phyloP scores from a whole-genome alignment of 2,113 vertebrate genomes.

The Nothoprocta pentlandii region DNA sequence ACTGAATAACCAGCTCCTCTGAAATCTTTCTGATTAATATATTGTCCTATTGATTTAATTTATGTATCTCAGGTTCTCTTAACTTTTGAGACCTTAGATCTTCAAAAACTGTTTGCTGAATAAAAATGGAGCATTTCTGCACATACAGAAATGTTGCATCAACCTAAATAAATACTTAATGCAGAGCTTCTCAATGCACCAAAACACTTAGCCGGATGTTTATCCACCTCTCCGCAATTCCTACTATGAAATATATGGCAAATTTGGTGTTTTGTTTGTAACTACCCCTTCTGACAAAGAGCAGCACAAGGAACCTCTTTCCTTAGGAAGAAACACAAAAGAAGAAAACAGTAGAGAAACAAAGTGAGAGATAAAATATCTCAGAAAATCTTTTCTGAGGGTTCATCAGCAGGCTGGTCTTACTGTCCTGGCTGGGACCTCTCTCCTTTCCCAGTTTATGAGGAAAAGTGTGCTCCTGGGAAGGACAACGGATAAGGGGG shows the following conservation, averaged over 20 bases:
- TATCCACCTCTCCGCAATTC: background rate
- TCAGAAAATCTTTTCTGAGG: background rate
- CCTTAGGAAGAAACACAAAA: background rate
- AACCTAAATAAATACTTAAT: background rate
- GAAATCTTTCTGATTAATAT: background rate
- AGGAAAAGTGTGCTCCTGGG: background rate
- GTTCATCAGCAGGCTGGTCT: background rate
- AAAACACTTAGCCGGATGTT: background rate
- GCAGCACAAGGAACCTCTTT: background rate
- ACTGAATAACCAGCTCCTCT: background rate
- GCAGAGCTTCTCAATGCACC: background rate
- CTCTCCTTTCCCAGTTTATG: fast-evolving
- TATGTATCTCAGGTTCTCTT: background rate
- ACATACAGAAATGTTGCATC: background rate
- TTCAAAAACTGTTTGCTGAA: background rate
- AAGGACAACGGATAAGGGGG: fast-evolving
- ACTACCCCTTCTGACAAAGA: background rate
- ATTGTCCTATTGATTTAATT: background rate
- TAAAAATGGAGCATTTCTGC: background rate
- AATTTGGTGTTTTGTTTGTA: background rate
- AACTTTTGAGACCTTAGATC: background rate
- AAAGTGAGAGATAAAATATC: background rate
- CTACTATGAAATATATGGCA: background rate
- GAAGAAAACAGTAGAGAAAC: background rate
- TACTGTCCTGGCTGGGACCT: background rate